Evolutionary conservation across 2,113 vertebrate species (phyloP).

Genomic region (Heloderma charlesbogerti): DNA sequence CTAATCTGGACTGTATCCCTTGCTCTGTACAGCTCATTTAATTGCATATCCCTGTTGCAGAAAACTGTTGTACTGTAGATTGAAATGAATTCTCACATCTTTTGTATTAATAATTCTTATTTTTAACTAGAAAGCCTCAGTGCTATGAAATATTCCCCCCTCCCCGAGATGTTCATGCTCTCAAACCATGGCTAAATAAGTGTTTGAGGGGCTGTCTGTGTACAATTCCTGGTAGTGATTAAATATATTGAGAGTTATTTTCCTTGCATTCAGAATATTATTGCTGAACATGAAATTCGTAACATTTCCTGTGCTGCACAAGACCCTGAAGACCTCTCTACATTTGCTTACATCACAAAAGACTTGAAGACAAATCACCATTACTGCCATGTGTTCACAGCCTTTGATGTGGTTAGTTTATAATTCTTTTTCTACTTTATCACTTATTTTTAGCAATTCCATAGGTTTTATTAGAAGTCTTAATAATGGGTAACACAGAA

Average conservation of each 20-base stretch:
- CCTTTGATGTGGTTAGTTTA: slow-evolving; percentile 96
- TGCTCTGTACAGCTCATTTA: slow-evolving; percentile 42
- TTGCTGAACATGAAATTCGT: slow-evolving; percentile 98
- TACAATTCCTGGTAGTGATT: slow-evolving; percentile 27
- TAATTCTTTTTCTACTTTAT: slow-evolving; percentile 1
- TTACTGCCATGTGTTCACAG: slow-evolving; percentile 99
- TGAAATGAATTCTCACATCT: slow-evolving; percentile 38
- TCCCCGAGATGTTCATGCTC: background rate
- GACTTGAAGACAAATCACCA: slow-evolving; percentile 99
- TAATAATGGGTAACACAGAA: slow-evolving; percentile 18
- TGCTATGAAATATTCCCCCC: background rate
- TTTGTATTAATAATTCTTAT: slow-evolving; percentile 2
- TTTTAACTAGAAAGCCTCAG: slow-evolving; percentile 26
- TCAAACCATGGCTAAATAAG: background rate
- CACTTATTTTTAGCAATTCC: background rate
- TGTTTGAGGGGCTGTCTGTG: background rate
- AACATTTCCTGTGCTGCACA: slow-evolving; percentile 99
- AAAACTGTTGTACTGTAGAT: slow-evolving; percentile 49
- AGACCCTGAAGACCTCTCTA: slow-evolving; percentile 98
- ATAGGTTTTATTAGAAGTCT: slow-evolving; percentile 10
- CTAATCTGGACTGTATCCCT: slow-evolving; percentile 64
- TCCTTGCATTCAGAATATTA: slow-evolving; percentile 88
- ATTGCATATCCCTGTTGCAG: slow-evolving; percentile 55
- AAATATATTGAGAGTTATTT: slow-evolving; percentile 9
- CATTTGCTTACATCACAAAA: slow-evolving; percentile 99